Evolutionary conservation across 2,888 invertebrate genomes (phyloP).

Genomic region (Sinohyriopsis cumingii): DNA sequence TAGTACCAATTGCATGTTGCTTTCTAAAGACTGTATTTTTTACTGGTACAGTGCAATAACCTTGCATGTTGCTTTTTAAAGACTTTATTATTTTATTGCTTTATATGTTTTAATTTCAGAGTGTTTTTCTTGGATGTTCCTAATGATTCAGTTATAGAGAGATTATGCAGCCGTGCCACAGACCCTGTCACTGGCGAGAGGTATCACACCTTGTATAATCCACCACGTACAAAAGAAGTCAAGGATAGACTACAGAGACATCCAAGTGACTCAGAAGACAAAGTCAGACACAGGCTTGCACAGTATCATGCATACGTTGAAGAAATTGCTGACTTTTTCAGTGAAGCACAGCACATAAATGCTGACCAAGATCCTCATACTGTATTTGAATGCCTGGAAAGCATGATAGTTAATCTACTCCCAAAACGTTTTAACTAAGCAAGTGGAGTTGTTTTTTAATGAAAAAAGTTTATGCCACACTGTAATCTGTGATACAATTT

Average conservation of each 20-base stretch:
- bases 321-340: conserved; percentile 67
- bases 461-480: no score
- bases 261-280: conserved; percentile 62
- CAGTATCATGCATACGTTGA: conserved; percentile 65
- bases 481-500: no score
- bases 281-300: conserved; percentile 58
- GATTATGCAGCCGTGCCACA: conserved; percentile 66
- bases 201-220: conserved; percentile 71
- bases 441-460: background rate
- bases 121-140: conserved; percentile 72
- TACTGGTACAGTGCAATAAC: background rate
- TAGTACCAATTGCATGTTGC: no score
- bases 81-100: background rate
- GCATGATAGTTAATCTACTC: conserved; percentile 70
- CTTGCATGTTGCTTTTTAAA: background rate
- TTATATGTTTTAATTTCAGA: conserved; percentile 45
- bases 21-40: conserved; percentile 1
- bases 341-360: conserved; percentile 65
- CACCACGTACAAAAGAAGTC: conserved; percentile 68
- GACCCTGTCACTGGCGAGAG: conserved; percentile 71
- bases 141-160: conserved; percentile 69
- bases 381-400: conserved; percentile 72
- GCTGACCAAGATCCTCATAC: conserved; percentile 72
- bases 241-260: conserved; percentile 61
- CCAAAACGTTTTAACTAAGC: conserved; percentile 52